phyloP scores from a whole-genome alignment of 1,140 invertebrate species.

The Odontomachus brunneus region DNA sequence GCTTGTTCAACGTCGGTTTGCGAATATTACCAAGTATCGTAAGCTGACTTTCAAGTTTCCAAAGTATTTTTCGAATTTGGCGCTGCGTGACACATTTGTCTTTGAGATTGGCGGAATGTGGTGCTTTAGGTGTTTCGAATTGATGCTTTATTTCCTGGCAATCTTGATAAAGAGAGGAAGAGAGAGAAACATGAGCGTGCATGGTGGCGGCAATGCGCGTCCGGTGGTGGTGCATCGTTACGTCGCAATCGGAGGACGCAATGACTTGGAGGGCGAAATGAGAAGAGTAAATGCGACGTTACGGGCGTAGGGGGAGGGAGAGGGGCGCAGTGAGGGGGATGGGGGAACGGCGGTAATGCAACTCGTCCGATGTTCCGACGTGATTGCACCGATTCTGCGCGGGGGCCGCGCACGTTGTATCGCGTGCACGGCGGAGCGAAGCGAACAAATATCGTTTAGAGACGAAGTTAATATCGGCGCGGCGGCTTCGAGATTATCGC shows the following conservation, averaged over 20 bases:
- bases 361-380: slow-evolving; percentile 9
- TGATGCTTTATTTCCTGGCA: too few species aligned
- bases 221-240: background rate
- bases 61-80: too few species aligned
- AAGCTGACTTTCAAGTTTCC: too few species aligned
- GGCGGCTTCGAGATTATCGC: slow-evolving; percentile 50
- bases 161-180: too few species aligned
- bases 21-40: too few species aligned
- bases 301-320: background rate
- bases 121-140: too few species aligned
- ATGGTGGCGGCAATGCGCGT: background rate
- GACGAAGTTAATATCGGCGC: slow-evolving; percentile 54
- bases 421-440: slow-evolving; percentile 34
- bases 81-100: too few species aligned
- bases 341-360: slow-evolving; percentile 9
- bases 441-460: slow-evolving; percentile 58
- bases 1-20: too few species aligned
- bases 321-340: too few species aligned
- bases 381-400: slow-evolving; percentile 34
- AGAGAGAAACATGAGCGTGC: background rate
- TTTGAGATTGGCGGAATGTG: too few species aligned
- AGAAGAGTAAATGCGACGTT: slow-evolving; percentile 40
- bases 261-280: slow-evolving; percentile 10
- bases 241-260: slow-evolving; percentile 2
- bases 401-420: slow-evolving; percentile 3